These are phyloP conservation scores for Aleiodes testaceus DNA, from an alignment of 2,888 invertebrate genomes.

Conservation along the genomic window DNA sequence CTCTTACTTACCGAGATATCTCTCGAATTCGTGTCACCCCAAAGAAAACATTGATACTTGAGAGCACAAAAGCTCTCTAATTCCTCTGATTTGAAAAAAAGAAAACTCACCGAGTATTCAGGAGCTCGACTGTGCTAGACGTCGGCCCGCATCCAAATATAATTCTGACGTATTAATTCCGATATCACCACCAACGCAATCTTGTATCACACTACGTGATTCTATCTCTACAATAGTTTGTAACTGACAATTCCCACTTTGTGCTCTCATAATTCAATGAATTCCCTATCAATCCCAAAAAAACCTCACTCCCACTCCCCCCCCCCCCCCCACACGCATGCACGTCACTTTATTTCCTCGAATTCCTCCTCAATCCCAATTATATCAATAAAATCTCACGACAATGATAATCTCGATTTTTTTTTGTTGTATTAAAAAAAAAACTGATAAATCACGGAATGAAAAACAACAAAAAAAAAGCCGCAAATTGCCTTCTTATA, in stretches of 20 bases:
- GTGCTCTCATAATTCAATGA: slow-evolving; percentile 18
- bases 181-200: slow-evolving; percentile 14
- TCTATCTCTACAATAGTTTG: background rate
- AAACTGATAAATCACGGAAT: background rate
- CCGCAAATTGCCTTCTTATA: background rate
- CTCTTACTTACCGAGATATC: too few relatives aligned
- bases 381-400: slow-evolving; percentile 19
- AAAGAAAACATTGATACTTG: too few relatives aligned
- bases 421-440: background rate
- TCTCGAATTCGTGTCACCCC: too few relatives aligned
- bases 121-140: slow-evolving; percentile 48
- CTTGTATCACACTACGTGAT: slow-evolving; percentile 4
- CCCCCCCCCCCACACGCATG: slow-evolving; percentile 37
- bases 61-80: too few relatives aligned
- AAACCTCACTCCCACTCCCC: background rate
- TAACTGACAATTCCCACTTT: background rate
- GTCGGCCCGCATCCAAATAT: slow-evolving; percentile 56
- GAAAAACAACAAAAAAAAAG: too few relatives aligned
- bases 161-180: slow-evolving; percentile 53
- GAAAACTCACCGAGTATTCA: slow-evolving; percentile 61
- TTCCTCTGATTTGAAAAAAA: background rate
- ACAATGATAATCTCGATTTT: slow-evolving; percentile 6
- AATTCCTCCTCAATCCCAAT: background rate
- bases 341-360: slow-evolving; percentile 40
- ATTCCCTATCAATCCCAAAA: background rate